phyloP scores from a whole-genome alignment of 2,888 invertebrate species.

The Rugalucina vietnamica region DNA sequence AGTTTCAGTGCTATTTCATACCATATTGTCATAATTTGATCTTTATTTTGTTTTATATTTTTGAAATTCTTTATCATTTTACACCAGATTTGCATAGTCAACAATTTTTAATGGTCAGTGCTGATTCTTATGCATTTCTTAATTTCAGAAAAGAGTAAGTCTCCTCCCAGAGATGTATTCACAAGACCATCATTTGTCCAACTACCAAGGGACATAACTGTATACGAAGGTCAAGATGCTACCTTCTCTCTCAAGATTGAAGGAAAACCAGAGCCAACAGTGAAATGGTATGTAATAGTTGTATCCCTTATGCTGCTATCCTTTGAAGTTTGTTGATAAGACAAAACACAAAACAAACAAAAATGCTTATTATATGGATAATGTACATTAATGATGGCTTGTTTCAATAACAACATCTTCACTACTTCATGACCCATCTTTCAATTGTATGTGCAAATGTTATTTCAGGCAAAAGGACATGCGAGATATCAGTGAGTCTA shows the following conservation, averaged over 20 bases:
- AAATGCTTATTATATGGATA: too few relatives aligned
- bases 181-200: conserved; percentile 76
- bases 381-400: too few relatives aligned
- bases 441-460: background rate
- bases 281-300: conserved; percentile 82
- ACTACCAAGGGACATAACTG: conserved; percentile 76
- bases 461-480: conserved; percentile 78
- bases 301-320: too few relatives aligned
- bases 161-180: conserved; percentile 65
- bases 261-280: conserved; percentile 80
- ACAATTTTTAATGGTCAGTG: too few relatives aligned
- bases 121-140: background rate
- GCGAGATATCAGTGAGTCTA: conserved; percentile 67
- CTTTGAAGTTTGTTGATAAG: too few relatives aligned
- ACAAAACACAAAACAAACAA: too few relatives aligned
- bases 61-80: too few relatives aligned
- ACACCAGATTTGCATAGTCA: too few relatives aligned
- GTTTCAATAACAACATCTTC: too few relatives aligned
- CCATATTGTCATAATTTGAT: too few relatives aligned
- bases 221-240: conserved; percentile 79
- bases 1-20: background rate
- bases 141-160: conserved; percentile 68
- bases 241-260: conserved; percentile 78
- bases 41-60: too few relatives aligned
- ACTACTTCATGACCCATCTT: too few relatives aligned